These are phyloP conservation scores for Tenthredo mesomela DNA, from an alignment of 2,888 invertebrate species.

Conservation along the genomic window DNA sequence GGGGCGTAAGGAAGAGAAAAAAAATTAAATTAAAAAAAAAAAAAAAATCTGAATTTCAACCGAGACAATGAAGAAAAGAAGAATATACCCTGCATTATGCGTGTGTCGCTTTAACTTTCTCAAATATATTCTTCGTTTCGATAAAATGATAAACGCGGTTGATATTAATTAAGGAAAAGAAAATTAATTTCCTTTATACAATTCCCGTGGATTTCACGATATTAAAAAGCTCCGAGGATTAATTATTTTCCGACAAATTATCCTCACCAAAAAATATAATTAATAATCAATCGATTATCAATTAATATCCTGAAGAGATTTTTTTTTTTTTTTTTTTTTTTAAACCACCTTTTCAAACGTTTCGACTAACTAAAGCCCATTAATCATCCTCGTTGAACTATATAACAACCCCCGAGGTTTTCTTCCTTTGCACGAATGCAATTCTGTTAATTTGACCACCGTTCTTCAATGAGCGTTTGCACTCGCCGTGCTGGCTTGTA, in stretches of 20 bases:
- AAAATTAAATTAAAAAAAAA: too few relatives aligned
- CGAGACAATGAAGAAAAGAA: background rate
- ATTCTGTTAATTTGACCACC: constrained; percentile 3
- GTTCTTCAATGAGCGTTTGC: background rate
- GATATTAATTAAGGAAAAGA: background rate
- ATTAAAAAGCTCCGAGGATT: background rate
- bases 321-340: background rate
- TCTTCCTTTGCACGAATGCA: background rate
- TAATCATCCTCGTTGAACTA: background rate
- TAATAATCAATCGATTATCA: background rate
- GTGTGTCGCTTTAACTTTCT: background rate
- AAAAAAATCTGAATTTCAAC: background rate
- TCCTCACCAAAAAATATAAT: background rate
- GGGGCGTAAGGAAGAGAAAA: background rate
- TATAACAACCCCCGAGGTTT: too few relatives aligned
- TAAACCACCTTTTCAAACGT: background rate
- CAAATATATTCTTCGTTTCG: background rate
- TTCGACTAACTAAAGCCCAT: background rate
- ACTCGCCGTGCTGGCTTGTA: background rate
- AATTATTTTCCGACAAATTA: background rate
- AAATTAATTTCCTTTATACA: background rate
- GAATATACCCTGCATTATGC: background rate
- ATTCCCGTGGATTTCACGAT: background rate
- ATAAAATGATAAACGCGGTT: background rate
- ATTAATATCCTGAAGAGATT: background rate